These are phyloP conservation scores for Synanthedon andrenaeformis DNA, from an alignment of 2,888 invertebrate genomes.

Conservation along the genomic window DNA sequence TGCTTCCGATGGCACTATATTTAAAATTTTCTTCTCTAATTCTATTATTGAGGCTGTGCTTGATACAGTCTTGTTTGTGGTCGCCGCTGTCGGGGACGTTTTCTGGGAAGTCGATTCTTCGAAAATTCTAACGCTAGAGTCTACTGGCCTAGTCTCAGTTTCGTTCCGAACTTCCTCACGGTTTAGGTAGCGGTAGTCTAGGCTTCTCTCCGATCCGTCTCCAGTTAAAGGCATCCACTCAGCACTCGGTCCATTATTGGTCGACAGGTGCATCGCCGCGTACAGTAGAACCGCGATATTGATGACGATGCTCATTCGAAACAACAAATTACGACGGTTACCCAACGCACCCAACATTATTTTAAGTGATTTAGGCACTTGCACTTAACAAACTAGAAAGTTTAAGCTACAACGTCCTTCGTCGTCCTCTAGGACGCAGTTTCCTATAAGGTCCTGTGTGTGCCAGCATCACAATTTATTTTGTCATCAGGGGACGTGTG, in stretches of 20 bases:
- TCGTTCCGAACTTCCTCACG: slow-evolving; percentile 37
- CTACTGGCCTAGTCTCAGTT: slow-evolving; percentile 28
- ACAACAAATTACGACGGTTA: slow-evolving; percentile 75
- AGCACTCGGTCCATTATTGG: slow-evolving; percentile 30
- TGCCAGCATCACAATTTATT: slow-evolving; percentile 69
- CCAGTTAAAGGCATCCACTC: slow-evolving; percentile 52
- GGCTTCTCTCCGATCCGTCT: slow-evolving; percentile 41
- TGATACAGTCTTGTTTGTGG: slow-evolving; percentile 51
- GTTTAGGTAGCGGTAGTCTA: slow-evolving; percentile 36
- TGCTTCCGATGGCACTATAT: slow-evolving; percentile 37
- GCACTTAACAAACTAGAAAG: slow-evolving; percentile 40
- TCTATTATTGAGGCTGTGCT: slow-evolving; percentile 50
- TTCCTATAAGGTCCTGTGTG: slow-evolving; percentile 61
- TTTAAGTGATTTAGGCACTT: slow-evolving; percentile 50
- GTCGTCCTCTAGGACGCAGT: slow-evolving; percentile 68
- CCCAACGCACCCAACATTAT: slow-evolving; percentile 60
- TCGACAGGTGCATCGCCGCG: slow-evolving; percentile 74
- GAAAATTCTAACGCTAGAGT: slow-evolving; percentile 25
- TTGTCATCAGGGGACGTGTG: slow-evolving; percentile 50
- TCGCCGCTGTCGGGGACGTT: slow-evolving; percentile 50
- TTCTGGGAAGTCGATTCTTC: slow-evolving; percentile 55
- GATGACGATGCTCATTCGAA: slow-evolving; percentile 80
- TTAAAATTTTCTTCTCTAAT: slow-evolving; percentile 42
- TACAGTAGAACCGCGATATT: slow-evolving; percentile 79
- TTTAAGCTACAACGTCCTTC: slow-evolving; percentile 55